Conservation (phyloP, 2,888 invertebrate genomes). For the Harpalus rubripes region DNA sequence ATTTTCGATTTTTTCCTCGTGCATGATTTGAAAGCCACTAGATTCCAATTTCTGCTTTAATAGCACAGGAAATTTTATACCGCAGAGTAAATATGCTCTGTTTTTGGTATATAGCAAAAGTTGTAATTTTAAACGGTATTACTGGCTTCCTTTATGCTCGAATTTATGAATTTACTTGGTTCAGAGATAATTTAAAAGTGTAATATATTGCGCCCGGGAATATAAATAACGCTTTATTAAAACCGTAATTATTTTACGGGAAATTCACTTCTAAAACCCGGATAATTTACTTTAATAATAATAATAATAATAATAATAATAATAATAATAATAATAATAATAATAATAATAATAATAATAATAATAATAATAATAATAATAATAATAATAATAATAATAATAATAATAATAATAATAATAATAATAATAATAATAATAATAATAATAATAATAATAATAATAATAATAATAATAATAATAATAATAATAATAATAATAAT, state of each 20-base stretch:
- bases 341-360: too few species aligned
- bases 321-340: too few species aligned
- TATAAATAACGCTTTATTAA: slow-evolving; percentile 30
- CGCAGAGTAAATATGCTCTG: slow-evolving; percentile 17
- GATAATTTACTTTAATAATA: slow-evolving; percentile 22
- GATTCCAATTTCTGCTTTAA: slow-evolving; percentile 54
- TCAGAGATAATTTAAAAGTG: slow-evolving; percentile 45
- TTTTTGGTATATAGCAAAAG: slow-evolving; percentile 36
- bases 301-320: too few species aligned
- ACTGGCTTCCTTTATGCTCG: slow-evolving; percentile 35
- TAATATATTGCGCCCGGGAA: slow-evolving; percentile 19
- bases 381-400: too few species aligned
- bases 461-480: too few species aligned
- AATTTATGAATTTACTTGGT: slow-evolving; percentile 39
- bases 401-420: too few species aligned
- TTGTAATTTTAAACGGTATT: slow-evolving; percentile 45
- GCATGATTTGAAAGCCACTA: slow-evolving; percentile 43
- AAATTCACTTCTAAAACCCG: neutral
- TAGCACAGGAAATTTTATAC: slow-evolving; percentile 51
- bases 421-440: too few species aligned
- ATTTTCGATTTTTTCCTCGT: slow-evolving; percentile 56
- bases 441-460: too few species aligned
- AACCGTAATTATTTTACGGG: slow-evolving; percentile 21
- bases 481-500: too few species aligned
- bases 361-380: too few species aligned